A percentile compares a stretch with the other conserved stretches of the same genome.
Evolutionary conservation across 2,797 vertebrate genomes (phyloP).

Genomic region (Xerus rutilus): DNA sequence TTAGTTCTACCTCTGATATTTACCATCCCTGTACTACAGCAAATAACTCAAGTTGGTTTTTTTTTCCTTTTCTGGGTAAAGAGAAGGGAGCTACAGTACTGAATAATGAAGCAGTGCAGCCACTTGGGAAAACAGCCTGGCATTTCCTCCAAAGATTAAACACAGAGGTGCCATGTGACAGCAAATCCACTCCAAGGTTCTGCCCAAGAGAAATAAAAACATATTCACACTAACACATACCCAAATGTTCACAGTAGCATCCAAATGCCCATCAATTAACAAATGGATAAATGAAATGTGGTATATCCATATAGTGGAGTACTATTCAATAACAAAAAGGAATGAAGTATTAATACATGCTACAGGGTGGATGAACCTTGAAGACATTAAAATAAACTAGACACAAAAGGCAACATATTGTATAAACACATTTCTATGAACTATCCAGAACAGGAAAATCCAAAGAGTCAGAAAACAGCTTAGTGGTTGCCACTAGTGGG

Average conservation of each 20-base stretch:
- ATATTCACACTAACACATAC: neutral
- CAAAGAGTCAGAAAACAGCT: neutral
- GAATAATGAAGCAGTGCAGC: neutral
- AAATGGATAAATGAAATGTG: neutral
- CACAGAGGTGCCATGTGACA: neutral
- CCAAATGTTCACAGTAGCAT: neutral
- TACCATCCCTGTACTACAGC: neutral
- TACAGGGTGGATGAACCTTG: neutral
- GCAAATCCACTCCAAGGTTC: neutral
- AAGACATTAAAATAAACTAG: neutral
- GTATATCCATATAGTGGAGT: neutral
- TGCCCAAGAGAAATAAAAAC: neutral
- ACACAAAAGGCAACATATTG: neutral
- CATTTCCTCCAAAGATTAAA: neutral
- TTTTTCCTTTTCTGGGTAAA: slow-evolving; percentile 11
- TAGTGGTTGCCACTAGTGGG: neutral
- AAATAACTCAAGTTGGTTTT: slow-evolving; percentile 34
- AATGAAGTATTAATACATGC: neutral
- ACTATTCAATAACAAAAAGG: neutral
- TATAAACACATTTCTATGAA: neutral
- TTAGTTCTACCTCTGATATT: neutral
- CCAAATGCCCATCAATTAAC: neutral
- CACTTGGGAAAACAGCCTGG: neutral
- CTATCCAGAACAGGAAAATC: neutral
- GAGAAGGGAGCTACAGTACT: neutral